These are phyloP conservation scores for Agrotis segetum DNA, from an alignment of 2,888 invertebrate genomes.

Conservation along the genomic window DNA sequence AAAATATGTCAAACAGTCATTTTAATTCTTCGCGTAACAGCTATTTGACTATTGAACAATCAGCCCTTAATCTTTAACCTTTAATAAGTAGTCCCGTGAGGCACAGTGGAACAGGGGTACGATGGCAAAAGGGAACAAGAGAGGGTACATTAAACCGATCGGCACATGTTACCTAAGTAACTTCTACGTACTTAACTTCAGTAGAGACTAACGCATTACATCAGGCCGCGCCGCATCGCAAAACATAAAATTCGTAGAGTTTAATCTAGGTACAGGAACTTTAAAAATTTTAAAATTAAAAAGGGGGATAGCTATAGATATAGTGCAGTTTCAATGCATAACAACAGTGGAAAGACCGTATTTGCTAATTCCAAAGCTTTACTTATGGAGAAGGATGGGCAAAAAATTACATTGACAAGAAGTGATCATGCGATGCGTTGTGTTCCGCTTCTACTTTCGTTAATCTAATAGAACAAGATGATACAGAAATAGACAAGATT, in stretches of 20 bases:
- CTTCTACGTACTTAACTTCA: too few relatives aligned
- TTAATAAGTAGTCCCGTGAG: too few relatives aligned
- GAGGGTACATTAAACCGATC: too few relatives aligned
- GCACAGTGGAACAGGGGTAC: too few relatives aligned
- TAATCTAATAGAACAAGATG: conserved; percentile 3
- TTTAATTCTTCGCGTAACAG: too few relatives aligned
- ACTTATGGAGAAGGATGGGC: not conserved
- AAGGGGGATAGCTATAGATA: not conserved
- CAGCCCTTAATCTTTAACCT: too few relatives aligned
- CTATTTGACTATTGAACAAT: too few relatives aligned
- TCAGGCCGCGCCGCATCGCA: not conserved
- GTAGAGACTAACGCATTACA: not conserved
- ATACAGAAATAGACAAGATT: conserved; percentile 4
- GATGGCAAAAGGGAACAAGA: too few relatives aligned
- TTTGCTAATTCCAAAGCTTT: not conserved
- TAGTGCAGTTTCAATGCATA: not conserved
- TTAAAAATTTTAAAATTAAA: not conserved
- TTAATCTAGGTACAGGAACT: not conserved
- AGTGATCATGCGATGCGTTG: not conserved
- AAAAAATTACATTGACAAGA: not conserved
- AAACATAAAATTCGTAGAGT: not conserved
- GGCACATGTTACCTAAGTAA: too few relatives aligned
- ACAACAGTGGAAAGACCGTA: not conserved
- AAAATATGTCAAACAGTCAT: too few relatives aligned
- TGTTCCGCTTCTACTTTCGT: not conserved